Evolutionary conservation across 1,140 invertebrate species (phyloP).

Genomic region (Kradibia gibbosae): DNA sequence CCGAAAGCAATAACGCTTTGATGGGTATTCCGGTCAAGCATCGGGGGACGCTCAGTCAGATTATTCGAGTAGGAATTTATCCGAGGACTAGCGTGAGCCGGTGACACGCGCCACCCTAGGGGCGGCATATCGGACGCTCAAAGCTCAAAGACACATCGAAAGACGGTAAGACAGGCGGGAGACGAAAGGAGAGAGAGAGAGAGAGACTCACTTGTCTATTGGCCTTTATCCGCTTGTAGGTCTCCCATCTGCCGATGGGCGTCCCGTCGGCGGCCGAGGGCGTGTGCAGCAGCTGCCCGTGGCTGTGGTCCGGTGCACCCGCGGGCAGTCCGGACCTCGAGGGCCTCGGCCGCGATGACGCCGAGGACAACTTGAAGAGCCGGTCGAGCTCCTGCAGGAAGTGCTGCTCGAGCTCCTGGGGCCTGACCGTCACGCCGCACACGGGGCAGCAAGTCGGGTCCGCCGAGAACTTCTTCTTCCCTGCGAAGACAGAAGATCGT

Average conservation of each 20-base stretch:
- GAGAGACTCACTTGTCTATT: constrained; percentile 80
- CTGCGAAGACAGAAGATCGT: constrained; percentile 56
- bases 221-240: constrained; percentile 85
- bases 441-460: constrained; percentile 84
- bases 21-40: too few species aligned
- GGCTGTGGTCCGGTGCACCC: constrained; percentile 72
- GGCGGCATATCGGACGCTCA: too few species aligned
- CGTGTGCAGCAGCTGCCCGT: constrained; percentile 70
- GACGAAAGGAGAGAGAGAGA: too few species aligned
- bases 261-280: constrained; percentile 74
- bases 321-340: constrained; percentile 70
- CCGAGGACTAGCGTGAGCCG: too few species aligned
- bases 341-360: constrained; percentile 66
- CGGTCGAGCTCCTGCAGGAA: constrained; percentile 84
- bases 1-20: too few species aligned
- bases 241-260: constrained; percentile 86
- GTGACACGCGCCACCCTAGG: too few species aligned
- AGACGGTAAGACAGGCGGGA: too few species aligned
- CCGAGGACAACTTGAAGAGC: constrained; percentile 77
- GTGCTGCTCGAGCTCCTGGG: constrained; percentile 83
- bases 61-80: too few species aligned
- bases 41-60: too few species aligned
- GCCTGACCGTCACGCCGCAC: constrained; percentile 83
- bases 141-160: too few species aligned
- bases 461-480: constrained; percentile 73